phyloP scores from a whole-genome alignment of 1,140 invertebrate genomes.

The Drosophila sturtevanti region DNA sequence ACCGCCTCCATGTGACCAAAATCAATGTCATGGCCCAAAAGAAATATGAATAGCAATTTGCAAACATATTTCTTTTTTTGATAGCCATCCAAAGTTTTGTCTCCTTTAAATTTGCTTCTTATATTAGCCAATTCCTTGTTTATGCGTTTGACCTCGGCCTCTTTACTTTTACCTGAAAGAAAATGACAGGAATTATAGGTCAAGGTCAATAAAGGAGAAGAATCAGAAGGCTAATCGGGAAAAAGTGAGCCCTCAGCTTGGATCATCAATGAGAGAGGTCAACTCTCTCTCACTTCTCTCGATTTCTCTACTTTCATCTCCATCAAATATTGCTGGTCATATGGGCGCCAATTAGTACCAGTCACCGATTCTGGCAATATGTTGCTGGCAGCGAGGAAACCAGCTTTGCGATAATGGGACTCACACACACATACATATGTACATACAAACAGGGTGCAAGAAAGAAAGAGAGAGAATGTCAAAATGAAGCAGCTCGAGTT shows the following conservation, averaged over 20 bases:
- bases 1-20: slow-evolving; percentile 99
- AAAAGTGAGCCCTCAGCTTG: slow-evolving; percentile 8
- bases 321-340: slow-evolving; percentile 25
- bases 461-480: neutral
- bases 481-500: slow-evolving; percentile 30
- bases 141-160: slow-evolving; percentile 99
- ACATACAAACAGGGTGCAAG: slow-evolving; percentile 8
- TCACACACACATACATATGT: neutral
- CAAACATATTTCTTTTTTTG: slow-evolving; percentile 99
- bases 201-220: slow-evolving; percentile 45
- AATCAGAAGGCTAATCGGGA: neutral
- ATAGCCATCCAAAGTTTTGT: slow-evolving; percentile 99
- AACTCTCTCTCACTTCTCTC: slow-evolving; percentile 41
- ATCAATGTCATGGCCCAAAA: slow-evolving; percentile 99
- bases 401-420: slow-evolving; percentile 61
- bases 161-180: slow-evolving; percentile 96
- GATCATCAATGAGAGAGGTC: slow-evolving; percentile 24
- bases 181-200: slow-evolving; percentile 10
- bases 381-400: slow-evolving; percentile 57
- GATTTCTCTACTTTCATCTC: slow-evolving; percentile 1
- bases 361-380: slow-evolving; percentile 59
- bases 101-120: slow-evolving; percentile 99
- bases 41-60: slow-evolving; percentile 99
- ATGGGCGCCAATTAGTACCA: slow-evolving; percentile 73
- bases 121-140: slow-evolving; percentile 99